These are phyloP conservation scores for Dendrophyllia cribrosa DNA, from an alignment of 64 coral and sea anemone species.

Conservation along the genomic window DNA sequence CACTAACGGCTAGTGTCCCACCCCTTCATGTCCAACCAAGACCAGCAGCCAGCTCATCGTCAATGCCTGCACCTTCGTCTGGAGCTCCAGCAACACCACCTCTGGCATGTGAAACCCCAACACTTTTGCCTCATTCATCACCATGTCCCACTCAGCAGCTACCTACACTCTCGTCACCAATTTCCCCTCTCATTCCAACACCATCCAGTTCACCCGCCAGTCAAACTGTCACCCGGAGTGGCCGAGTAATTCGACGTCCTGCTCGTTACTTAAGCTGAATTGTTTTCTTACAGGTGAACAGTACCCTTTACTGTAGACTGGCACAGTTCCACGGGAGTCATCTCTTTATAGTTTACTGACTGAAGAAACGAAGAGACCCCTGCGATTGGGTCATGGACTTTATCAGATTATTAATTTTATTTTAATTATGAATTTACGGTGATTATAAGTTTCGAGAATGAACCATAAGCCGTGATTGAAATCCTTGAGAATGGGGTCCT, in stretches of 20 bases:
- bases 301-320: too few species aligned
- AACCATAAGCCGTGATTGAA: too few species aligned
- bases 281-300: too few species aligned
- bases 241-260: conserved; percentile 54
- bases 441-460: too few species aligned
- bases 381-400: too few species aligned
- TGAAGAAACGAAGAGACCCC: too few species aligned
- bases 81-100: neutral
- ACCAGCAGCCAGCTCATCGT: neutral
- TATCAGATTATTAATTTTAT: too few species aligned
- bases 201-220: neutral
- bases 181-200: neutral
- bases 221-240: conserved; percentile 59
- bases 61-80: neutral
- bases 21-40: neutral
- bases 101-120: neutral
- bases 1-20: neutral
- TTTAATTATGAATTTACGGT: too few species aligned
- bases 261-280: too few species aligned
- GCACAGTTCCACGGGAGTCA: too few species aligned
- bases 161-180: neutral
- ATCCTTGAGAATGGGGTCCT: too few species aligned
- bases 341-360: too few species aligned
- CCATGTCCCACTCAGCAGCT: neutral
- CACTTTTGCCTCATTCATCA: neutral